Percentiles rank a stretch among this genome's conserved stretches.
Conservation (phyloP, 2,888 invertebrate species). For the Galeopsomyia nigrocyanea region DNA sequence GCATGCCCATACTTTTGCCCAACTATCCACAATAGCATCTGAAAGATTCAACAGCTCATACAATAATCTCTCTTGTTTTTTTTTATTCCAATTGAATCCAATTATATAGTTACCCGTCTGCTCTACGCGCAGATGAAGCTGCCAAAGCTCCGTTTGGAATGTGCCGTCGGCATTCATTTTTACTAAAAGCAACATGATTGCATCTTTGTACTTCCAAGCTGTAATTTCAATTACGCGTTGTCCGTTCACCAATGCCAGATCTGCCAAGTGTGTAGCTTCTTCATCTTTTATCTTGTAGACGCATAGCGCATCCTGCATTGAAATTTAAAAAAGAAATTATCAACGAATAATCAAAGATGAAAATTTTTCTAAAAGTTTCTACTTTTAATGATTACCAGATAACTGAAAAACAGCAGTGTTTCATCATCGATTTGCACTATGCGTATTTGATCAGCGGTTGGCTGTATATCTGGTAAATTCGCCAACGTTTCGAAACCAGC, state of each 20-base stretch:
- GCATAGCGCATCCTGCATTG: slow-evolving; percentile 48
- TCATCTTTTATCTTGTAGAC: slow-evolving; percentile 54
- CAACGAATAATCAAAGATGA: not conserved
- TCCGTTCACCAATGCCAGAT: slow-evolving; percentile 40
- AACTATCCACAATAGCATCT: not conserved
- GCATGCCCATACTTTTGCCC: slow-evolving; percentile 45
- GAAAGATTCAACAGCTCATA: not conserved
- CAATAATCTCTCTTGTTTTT: not conserved
- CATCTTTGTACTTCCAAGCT: slow-evolving; percentile 43
- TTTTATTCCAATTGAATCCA: not conserved
- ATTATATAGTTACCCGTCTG: slow-evolving; percentile 4
- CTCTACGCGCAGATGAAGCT: slow-evolving; percentile 39
- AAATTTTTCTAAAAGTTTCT: not conserved
- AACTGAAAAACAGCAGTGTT: slow-evolving; percentile 54
- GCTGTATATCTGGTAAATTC: slow-evolving; percentile 50
- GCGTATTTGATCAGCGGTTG: slow-evolving; percentile 49
- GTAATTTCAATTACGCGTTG: slow-evolving; percentile 53
- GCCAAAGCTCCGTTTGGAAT: slow-evolving; percentile 53
- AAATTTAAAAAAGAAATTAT: not conserved
- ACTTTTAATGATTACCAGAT: slow-evolving; percentile 55
- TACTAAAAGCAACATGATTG: slow-evolving; percentile 52
- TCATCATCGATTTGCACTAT: slow-evolving; percentile 50
- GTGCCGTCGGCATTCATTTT: slow-evolving; percentile 37
- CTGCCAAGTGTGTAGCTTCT: slow-evolving; percentile 41
- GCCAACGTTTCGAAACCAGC: slow-evolving; percentile 55